Evolutionary conservation across 2,113 vertebrate genomes (phyloP).

Genomic region (Xyrauchen texanus): DNA sequence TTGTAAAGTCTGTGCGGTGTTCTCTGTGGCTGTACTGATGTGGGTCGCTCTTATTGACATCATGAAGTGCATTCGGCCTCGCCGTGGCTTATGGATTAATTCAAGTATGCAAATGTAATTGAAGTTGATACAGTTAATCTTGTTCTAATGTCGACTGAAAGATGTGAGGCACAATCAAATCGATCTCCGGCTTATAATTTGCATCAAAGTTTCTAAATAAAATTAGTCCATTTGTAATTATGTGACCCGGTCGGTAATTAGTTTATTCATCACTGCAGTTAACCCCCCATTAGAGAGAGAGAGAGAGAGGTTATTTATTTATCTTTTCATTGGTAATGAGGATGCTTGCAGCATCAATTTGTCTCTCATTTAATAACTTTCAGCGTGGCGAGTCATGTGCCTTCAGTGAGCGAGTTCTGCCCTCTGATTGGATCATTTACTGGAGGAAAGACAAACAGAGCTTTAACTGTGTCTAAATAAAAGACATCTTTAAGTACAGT

Average conservation of each 20-base stretch:
- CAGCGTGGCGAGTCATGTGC: slow-evolving; percentile 69
- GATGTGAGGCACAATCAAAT: slow-evolving; percentile 79
- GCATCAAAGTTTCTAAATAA: slow-evolving; percentile 75
- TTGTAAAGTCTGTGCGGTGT: background rate
- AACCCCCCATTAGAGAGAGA: slow-evolving; percentile 71
- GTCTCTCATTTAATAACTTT: slow-evolving; percentile 73
- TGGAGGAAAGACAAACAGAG: slow-evolving; percentile 21
- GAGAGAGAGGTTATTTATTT: slow-evolving; percentile 49
- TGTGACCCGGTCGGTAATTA: slow-evolving; percentile 78
- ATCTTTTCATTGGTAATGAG: slow-evolving; percentile 67
- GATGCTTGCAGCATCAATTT: slow-evolving; percentile 70
- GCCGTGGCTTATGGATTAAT: slow-evolving; percentile 73
- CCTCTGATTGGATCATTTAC: slow-evolving; percentile 64
- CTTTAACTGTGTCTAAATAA: background rate
- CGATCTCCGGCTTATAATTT: slow-evolving; percentile 77
- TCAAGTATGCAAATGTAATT: slow-evolving; percentile 82
- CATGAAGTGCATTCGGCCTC: slow-evolving; percentile 63
- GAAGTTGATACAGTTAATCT: slow-evolving; percentile 81
- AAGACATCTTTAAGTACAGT: background rate
- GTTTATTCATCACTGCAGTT: slow-evolving; percentile 78
- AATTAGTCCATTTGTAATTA: slow-evolving; percentile 81
- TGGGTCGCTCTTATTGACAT: slow-evolving; percentile 65
- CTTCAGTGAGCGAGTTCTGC: slow-evolving; percentile 48
- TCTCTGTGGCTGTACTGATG: background rate
- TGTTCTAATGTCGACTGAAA: slow-evolving; percentile 79